These are phyloP conservation scores for Pterocles orientalis DNA, from an alignment of 2,113 vertebrate genomes.

Conservation along the genomic window DNA sequence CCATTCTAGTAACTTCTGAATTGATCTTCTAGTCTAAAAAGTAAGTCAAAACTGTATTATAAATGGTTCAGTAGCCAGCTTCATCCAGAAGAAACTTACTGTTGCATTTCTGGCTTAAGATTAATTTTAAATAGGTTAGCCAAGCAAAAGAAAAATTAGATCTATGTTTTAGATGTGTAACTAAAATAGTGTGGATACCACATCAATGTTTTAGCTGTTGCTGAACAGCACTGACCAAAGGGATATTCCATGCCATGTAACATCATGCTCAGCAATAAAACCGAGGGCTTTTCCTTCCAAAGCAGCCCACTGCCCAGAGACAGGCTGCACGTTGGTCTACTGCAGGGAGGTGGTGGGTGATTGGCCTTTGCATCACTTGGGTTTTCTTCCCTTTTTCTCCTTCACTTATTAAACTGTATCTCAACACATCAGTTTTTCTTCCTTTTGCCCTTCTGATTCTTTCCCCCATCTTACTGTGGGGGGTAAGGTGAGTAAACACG, in stretches of 20 bases:
- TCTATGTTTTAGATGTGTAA: not conserved
- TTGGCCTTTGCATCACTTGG: not conserved
- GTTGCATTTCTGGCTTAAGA: not conserved
- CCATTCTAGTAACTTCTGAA: conserved; percentile 98
- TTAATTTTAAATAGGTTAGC: not conserved
- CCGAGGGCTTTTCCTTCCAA: not conserved
- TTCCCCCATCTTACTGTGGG: not conserved
- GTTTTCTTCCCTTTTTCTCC: not conserved
- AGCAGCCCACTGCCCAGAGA: not conserved
- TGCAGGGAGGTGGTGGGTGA: not conserved
- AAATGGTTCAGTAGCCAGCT: not conserved
- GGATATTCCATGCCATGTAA: not conserved
- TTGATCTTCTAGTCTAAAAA: conserved; percentile 93
- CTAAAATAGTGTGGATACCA: not conserved
- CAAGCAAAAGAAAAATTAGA: not conserved
- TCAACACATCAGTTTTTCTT: not conserved
- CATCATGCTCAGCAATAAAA: not conserved
- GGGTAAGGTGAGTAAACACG: not conserved
- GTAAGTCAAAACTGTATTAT: conserved; percentile 57
- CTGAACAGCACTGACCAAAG: not conserved
- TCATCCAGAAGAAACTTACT: not conserved
- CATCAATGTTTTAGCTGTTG: not conserved
- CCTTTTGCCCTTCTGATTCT: not conserved
- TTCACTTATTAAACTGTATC: not conserved
- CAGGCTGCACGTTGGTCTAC: not conserved